Evolutionary conservation across 2,113 vertebrate genomes (phyloP).

Genomic region (Nannobrachium achirus): DNA sequence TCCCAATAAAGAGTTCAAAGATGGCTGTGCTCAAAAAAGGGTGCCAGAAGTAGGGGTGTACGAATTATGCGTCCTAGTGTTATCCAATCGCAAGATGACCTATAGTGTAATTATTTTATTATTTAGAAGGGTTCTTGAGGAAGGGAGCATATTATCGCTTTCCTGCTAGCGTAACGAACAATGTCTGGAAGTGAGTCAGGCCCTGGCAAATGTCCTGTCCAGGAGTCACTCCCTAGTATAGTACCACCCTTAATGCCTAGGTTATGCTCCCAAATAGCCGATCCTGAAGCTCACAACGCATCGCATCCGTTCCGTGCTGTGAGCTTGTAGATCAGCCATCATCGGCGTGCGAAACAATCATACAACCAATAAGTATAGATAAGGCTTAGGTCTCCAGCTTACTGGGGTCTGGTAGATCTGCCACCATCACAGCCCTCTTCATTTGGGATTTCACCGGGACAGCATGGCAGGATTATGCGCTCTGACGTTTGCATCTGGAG

Average conservation of each 20-base stretch:
- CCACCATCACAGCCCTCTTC: not conserved
- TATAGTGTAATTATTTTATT: too few relatives aligned
- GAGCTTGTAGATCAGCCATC: too few relatives aligned
- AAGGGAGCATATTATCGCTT: constrained; percentile 52
- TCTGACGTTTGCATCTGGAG: constrained; percentile 57
- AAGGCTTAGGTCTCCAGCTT: constrained; percentile 6
- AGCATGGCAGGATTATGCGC: constrained; percentile 68
- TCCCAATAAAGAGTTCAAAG: too few relatives aligned
- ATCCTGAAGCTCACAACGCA: too few relatives aligned
- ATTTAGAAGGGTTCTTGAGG: constrained; percentile 19
- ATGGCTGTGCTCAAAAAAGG: too few relatives aligned
- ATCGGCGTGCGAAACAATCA: too few relatives aligned
- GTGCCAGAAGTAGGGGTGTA: too few relatives aligned
- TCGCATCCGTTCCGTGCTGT: too few relatives aligned
- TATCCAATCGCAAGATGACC: too few relatives aligned
- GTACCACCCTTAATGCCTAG: constrained; percentile 42
- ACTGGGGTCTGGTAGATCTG: not conserved
- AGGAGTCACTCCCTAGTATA: constrained; percentile 30
- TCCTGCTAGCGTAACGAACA: constrained; percentile 68
- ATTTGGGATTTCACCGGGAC: constrained; percentile 23
- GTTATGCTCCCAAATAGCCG: too few relatives aligned
- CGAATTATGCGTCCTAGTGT: too few relatives aligned
- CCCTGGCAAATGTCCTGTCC: constrained; percentile 61
- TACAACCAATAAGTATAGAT: too few relatives aligned
- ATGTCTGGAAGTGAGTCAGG: constrained; percentile 78